Conservation (phyloP, 2,888 invertebrate species). For the Drosophila robusta region DNA sequence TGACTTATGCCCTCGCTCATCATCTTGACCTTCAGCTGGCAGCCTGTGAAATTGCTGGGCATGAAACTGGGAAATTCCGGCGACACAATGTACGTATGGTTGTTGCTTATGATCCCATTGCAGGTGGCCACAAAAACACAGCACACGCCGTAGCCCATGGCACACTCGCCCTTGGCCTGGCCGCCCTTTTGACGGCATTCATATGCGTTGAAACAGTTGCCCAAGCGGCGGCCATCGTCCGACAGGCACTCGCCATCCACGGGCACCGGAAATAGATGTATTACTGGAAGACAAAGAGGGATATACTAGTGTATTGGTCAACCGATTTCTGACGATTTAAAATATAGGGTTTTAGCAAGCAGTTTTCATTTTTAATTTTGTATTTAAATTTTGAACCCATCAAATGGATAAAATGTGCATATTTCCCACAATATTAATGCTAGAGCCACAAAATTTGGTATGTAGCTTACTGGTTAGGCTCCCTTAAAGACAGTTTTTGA, state of each 20-base stretch:
- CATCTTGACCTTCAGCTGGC: slow-evolving; percentile 90
- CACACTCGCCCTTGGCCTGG: slow-evolving; percentile 90
- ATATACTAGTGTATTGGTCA: too few species aligned
- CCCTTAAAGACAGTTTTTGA: too few species aligned
- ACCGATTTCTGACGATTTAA: too few species aligned
- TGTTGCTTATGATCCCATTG: slow-evolving; percentile 90
- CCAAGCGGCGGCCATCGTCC: slow-evolving; percentile 89
- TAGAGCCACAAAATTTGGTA: too few species aligned
- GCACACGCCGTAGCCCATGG: slow-evolving; percentile 93
- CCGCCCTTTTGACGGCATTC: slow-evolving; percentile 92
- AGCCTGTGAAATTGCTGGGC: slow-evolving; percentile 88
- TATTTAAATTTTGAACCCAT: too few species aligned
- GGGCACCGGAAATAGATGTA: slow-evolving; percentile 94
- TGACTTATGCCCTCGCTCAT: slow-evolving; percentile 93
- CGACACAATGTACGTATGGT: slow-evolving; percentile 93
- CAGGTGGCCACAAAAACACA: slow-evolving; percentile 93
- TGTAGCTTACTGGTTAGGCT: too few species aligned
- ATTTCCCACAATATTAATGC: too few species aligned
- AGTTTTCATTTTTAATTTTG: too few species aligned
- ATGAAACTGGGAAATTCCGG: slow-evolving; percentile 93
- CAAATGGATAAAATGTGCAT: too few species aligned
- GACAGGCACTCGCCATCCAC: slow-evolving; percentile 93
- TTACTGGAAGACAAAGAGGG: slow-evolving; percentile 85
- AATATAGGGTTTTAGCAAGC: too few species aligned
- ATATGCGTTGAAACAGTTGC: slow-evolving; percentile 93